Evolutionary conservation across 2,113 vertebrate species (phyloP), one percentile per base, ranked within the genome.

Genomic region (Prunella fulvescens): DNA sequence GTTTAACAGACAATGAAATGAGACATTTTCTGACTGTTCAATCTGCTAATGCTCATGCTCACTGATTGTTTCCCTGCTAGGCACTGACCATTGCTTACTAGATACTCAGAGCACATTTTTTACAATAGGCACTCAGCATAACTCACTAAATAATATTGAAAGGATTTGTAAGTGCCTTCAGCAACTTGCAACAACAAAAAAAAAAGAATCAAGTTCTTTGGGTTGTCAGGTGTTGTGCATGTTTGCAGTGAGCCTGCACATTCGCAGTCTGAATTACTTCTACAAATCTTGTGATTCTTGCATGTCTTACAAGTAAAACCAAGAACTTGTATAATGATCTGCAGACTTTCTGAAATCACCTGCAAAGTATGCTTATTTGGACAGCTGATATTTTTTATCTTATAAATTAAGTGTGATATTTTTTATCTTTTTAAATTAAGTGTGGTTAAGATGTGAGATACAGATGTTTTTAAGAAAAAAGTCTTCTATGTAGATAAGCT

Each of bases 181-280:
- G 33, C 18, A 64, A 22, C 26, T 54, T 76, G 20, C n/a, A 79
- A 81, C n/a, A 79, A 81, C 37, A 37, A 7, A 24, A 45, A 71
- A 65, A 40, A 50, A 33, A 8, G 3, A 29, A 16, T 64, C 13
- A 35, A 50, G 8, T 44, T 76, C 8, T 90, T 82, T n/a, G 50
- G 5, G 7, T 28, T 90, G 15, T 47, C 47, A 19, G 28, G 22
- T 78, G n/a, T 70, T 10, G 3, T 53, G 29, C 12, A 2, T 39
- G 17, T 77, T 62, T 65, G 58, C 25, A 66, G 42, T 61, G 39
- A 86, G 53, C n/a, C 31, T 42, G 24, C 25, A 6, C 6, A 0
- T 47, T 58, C 0, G 0, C 19, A 42, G 1, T 29, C 25, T 40
- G 17, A 2, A 0, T 73, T 87, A 31, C 29, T 76, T 88, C 10